Evolutionary conservation across 2,797 vertebrate genomes (phyloP).

Genomic region (Balearica regulorum): DNA sequence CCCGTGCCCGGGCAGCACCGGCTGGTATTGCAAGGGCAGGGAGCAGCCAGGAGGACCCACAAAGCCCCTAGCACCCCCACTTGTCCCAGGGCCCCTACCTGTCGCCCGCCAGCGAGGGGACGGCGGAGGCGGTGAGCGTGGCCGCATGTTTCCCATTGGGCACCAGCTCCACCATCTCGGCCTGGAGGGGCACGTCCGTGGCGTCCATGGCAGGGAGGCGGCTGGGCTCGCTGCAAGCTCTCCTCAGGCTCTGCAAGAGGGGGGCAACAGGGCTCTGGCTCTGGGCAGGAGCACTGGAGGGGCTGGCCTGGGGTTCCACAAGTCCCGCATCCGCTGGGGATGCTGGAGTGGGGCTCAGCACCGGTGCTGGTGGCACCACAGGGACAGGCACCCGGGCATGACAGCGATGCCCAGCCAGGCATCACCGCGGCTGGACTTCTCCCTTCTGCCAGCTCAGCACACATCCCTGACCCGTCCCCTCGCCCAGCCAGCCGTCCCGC

Average conservation of each 20-base stretch:
- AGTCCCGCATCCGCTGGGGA: background rate
- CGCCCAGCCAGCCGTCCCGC: rapidly evolving
- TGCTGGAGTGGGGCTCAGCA: background rate
- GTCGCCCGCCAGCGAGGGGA: constrained; percentile 69
- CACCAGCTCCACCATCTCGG: constrained; percentile 89
- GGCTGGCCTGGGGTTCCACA: background rate
- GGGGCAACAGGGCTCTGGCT: background rate
- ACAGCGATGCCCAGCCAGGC: background rate
- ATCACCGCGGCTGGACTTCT: background rate
- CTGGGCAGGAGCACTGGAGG: background rate
- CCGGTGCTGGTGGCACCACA: background rate
- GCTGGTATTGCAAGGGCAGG: background rate
- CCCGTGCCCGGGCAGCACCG: rapidly evolving
- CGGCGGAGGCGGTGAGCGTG: constrained; percentile 63
- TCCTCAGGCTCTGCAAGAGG: background rate
- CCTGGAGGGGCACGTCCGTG: constrained; percentile 71
- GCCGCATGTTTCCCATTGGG: constrained; percentile 85
- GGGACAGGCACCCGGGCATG: background rate
- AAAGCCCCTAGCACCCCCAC: rapidly evolving
- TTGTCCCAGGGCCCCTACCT: constrained; percentile 47
- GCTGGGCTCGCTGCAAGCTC: background rate
- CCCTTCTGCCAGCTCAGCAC: background rate
- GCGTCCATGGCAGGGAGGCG: constrained; percentile 73
- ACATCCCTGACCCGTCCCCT: background rate
- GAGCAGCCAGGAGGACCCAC: background rate